Evolutionary conservation across 2,797 vertebrate genomes (phyloP), one percentile per base, ranked within the genome.

Genomic region (Gephyroberyx darwinii): DNA sequence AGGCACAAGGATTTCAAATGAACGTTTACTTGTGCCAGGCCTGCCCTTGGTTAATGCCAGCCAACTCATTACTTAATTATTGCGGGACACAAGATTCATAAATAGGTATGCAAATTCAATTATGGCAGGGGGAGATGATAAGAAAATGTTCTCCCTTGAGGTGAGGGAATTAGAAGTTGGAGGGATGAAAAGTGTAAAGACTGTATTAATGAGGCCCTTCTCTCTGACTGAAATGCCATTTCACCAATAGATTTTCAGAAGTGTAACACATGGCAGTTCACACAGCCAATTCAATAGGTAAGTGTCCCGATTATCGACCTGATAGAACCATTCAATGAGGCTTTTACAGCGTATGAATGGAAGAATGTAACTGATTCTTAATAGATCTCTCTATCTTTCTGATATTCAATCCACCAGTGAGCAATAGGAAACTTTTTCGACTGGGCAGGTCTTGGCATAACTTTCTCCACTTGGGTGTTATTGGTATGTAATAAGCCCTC

Each of bases 21-120:
- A 88, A 80, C 79, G 68, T 87, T 75, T 65, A 69, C 50, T 59
- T 16, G 54, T 78, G 71, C 79, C 82, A 67, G 77, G 65, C 66
- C 68, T 84, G 85, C 82, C 86, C 80, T 90, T 89, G 86, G 83
- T 90, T 82, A 90, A 89, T 85, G 81, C 80, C 83, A 87, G 78
- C 69, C 84, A 55, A 75, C 81, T 93, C 90, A 91, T 92, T 92
- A 90, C 83, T 80, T 89, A 90, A 92, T 89, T 86, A 88, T 88
- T 89, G 85, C 59, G 31, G 81, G 82, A 70, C 84, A 85, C 76
- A 65, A 78, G 80, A 84, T 88, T 90, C 86, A 84, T 80, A 92
- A 91, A 90, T 91, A 92, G 85, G 86, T 90, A 91, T 90, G 87
- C 84, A 90, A 89, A 92, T 92, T 88, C 59, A 92, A 92, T 92